Evolutionary conservation across 1,140 invertebrate species (phyloP), one percentile per base, ranked within the genome.

Genomic region (Geopemphigus sp.): DNA sequence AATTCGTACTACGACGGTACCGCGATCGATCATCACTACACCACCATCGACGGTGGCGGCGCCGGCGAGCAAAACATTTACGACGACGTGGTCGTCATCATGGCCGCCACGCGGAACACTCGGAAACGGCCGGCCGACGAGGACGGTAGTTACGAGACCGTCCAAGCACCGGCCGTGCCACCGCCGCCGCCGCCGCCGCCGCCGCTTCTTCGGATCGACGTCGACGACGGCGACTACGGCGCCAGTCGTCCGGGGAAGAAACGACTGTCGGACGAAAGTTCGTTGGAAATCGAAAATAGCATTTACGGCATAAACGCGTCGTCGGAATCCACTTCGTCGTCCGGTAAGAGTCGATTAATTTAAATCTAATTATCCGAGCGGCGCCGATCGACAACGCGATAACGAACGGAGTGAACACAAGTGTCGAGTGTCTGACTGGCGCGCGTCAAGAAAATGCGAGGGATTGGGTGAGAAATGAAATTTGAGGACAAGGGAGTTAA

Each of bases 271-370:
- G 83, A 83, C 53, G 82, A n/a, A n/a, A n/a, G 82, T 56, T 84
- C 80, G 57, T 80, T 80, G 39, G 83, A 84, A 24, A 82, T 84
- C 57, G 83, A 78, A 29, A 84, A 84, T 81, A 84, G 83, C 57
- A 74, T 84, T 22, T 84, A 84, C 74, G 83, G 82, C 6, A 32
- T 82, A 2, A 82, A 66, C 45, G 66, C 81, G 11, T 73, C 81
- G 22, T 82, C 74, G 22, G 81, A 72, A 24, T 68, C 64, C 74
- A 81, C 81, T 29, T 84, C 83, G 2, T 82, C 83, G 2, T 82
- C 83, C 19, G 82, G 83, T 83, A 68, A 68, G 47, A 50, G 1
- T 11, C n/a, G n/a, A n/a, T n/a, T n/a, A n/a, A n/a, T n/a, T n/a
- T n/a, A n/a, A n/a, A n/a, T n/a, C n/a, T n/a, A n/a, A n/a, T n/a